Conservation (phyloP, 2,113 vertebrate species). For the Nothoprocta pentlandii region DNA sequence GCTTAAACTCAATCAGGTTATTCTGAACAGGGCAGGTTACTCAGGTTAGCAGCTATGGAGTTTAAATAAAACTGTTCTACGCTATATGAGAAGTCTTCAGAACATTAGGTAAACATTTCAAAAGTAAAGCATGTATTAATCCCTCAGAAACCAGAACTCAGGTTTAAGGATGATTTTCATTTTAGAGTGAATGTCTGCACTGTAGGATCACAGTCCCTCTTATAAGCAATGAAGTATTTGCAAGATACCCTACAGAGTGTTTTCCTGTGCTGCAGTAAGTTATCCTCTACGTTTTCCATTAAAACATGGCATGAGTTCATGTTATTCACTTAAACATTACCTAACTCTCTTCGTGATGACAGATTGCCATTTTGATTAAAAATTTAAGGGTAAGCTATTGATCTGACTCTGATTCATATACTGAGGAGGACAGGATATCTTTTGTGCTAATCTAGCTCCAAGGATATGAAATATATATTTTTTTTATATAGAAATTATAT, state of each 20-base stretch:
- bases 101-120: not conserved
- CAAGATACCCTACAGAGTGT: not conserved
- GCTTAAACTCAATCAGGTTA: not conserved
- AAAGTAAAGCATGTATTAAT: not conserved
- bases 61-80: not conserved
- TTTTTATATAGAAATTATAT: not conserved
- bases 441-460: constrained; percentile 46
- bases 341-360: constrained; percentile 16
- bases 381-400: constrained; percentile 42
- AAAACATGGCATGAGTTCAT: not conserved
- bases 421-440: constrained; percentile 40
- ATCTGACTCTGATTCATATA: constrained; percentile 53
- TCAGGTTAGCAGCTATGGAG: not conserved
- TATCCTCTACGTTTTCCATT: constrained; percentile 16
- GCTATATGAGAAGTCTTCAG: not conserved
- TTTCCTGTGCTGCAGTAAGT: not conserved
- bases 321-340: not conserved
- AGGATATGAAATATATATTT: constrained; percentile 6
- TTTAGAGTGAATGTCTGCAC: not conserved
- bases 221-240: not conserved
- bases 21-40: not conserved
- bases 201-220: not conserved
- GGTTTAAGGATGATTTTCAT: not conserved
- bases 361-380: constrained; percentile 60
- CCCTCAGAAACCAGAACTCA: not conserved